Percentiles rank a stretch among this genome's conserved stretches.
Evolutionary conservation across 2,113 vertebrate species (phyloP).

Genomic region (Upupa epops): DNA sequence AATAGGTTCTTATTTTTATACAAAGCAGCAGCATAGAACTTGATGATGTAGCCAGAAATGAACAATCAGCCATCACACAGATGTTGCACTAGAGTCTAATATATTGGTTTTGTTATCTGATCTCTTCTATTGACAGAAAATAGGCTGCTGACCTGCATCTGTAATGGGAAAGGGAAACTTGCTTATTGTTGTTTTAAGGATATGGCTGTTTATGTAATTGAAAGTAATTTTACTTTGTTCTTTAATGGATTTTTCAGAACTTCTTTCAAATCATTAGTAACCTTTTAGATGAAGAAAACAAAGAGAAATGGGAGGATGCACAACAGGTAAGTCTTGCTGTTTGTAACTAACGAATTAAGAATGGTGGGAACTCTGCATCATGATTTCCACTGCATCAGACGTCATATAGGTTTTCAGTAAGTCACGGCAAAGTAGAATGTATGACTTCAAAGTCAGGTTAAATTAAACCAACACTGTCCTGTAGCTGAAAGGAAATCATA

Average conservation of each 20-base stretch:
- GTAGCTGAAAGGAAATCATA: not conserved
- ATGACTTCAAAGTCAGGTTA: not conserved
- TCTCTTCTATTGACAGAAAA: not conserved
- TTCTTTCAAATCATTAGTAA: slow-evolving; percentile 99
- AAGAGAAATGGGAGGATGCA: slow-evolving; percentile 97
- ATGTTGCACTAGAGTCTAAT: not conserved
- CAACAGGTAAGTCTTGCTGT: slow-evolving; percentile 86
- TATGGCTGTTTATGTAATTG: not conserved
- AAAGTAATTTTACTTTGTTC: not conserved
- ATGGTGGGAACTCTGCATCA: not conserved
- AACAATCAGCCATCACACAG: not conserved
- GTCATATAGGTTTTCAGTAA: not conserved
- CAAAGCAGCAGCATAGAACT: not conserved
- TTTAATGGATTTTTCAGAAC: slow-evolving; percentile 85
- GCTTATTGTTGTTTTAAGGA: not conserved
- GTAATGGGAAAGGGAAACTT: not conserved
- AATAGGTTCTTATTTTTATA: not conserved
- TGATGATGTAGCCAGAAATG: not conserved
- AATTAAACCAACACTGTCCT: not conserved
- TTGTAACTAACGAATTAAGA: not conserved
- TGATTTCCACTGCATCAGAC: not conserved
- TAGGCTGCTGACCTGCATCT: not conserved
- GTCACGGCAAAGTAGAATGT: not conserved
- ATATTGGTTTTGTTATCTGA: not conserved
- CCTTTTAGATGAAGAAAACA: slow-evolving; percentile 98